These are phyloP conservation scores for Lysandra coridon DNA, from an alignment of 2,888 invertebrate species.

Conservation along the genomic window DNA sequence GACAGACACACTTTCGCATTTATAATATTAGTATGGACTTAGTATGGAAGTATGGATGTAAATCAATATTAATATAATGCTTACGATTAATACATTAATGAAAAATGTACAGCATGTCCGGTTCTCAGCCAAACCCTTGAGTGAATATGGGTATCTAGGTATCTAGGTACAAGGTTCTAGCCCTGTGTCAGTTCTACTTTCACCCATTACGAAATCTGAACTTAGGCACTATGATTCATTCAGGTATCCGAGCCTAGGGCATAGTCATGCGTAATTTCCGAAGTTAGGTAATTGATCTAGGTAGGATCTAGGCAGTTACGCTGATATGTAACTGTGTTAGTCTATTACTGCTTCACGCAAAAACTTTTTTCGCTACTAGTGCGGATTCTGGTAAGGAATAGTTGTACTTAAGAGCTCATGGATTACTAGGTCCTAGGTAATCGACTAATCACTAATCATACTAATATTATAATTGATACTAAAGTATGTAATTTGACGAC, in stretches of 20 bases:
- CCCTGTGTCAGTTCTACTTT: conserved; percentile 10
- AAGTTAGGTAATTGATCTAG: background rate
- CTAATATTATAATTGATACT: too few species aligned
- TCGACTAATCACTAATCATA: too few species aligned
- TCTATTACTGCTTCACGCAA: background rate
- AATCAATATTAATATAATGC: background rate
- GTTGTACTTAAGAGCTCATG: too few species aligned
- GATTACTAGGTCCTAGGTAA: too few species aligned
- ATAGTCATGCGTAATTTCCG: background rate
- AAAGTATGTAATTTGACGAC: too few species aligned
- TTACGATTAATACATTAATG: background rate
- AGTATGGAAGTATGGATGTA: background rate
- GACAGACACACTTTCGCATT: too few species aligned
- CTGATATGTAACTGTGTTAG: background rate
- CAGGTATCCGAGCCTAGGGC: background rate
- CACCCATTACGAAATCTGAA: conserved; percentile 6
- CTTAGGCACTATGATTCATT: conserved; percentile 8
- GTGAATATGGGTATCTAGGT: background rate
- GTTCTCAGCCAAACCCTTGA: background rate
- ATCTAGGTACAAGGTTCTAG: conserved; percentile 16
- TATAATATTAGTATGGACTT: too few species aligned
- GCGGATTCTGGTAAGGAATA: too few species aligned
- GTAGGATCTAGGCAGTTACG: background rate
- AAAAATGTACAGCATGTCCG: background rate
- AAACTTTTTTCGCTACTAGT: too few species aligned